These are phyloP conservation scores for Rhinogobius similis DNA, from an alignment of 2,113 vertebrate genomes.

Conservation along the genomic window DNA sequence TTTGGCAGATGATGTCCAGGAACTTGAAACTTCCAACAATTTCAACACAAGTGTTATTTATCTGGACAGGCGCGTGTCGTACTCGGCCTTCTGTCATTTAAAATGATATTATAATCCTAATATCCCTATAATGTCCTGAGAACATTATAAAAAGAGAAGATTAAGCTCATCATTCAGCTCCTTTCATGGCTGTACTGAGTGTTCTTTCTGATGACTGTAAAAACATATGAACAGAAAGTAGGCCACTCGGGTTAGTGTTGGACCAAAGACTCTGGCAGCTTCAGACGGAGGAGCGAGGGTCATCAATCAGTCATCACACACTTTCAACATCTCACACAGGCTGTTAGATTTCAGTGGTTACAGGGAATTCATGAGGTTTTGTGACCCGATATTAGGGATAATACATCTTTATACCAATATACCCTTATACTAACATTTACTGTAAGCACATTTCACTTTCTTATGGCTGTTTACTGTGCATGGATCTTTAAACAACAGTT, in stretches of 20 bases:
- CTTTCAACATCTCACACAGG: background rate
- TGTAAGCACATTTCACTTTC: background rate
- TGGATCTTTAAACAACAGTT: too few relatives aligned
- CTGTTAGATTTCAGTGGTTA: background rate
- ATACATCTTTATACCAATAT: background rate
- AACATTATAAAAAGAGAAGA: background rate
- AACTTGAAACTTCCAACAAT: too few relatives aligned
- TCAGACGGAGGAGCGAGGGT: background rate
- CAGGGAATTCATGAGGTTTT: background rate
- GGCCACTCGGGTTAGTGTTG: background rate
- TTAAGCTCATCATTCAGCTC: background rate
- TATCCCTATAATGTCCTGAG: background rate
- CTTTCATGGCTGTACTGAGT: background rate
- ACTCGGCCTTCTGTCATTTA: too few relatives aligned
- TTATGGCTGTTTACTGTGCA: too few relatives aligned
- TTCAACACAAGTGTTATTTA: too few relatives aligned
- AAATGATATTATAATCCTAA: too few relatives aligned
- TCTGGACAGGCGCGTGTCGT: too few relatives aligned
- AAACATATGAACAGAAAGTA: constrained; percentile 2
- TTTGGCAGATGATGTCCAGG: too few relatives aligned
- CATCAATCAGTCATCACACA: constrained; percentile 5
- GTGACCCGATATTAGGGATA: background rate
- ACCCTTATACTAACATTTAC: background rate
- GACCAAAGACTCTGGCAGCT: background rate
- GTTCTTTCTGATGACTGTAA: background rate